Evolutionary conservation across 2,888 invertebrate genomes (phyloP).

Genomic region (Cyclophora albipunctata): DNA sequence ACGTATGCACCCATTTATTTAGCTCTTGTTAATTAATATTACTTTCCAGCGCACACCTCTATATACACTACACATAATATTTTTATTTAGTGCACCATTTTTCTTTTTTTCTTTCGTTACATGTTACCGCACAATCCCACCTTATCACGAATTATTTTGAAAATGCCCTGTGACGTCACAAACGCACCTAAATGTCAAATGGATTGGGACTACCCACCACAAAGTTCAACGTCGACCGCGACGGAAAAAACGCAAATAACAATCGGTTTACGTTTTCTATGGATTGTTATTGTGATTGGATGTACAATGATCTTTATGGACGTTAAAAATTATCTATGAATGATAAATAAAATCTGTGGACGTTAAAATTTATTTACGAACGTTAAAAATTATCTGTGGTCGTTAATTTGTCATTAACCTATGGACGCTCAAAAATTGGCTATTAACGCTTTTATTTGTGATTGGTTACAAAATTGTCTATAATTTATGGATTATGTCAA

Average conservation of each 20-base stretch:
- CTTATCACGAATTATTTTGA: conserved; percentile 46
- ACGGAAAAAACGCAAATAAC: conserved; percentile 74
- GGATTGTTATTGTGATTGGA: conserved; percentile 60
- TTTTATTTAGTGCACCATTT: conserved; percentile 74
- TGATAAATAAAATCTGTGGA: conserved; percentile 9
- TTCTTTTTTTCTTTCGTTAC: conserved; percentile 72
- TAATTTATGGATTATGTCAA: no score
- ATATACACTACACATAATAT: conserved; percentile 31
- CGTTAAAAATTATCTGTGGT: conserved; percentile 7
- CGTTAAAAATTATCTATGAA: not conserved
- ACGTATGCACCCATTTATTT: no score
- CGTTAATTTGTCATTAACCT: no score
- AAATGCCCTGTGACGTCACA: conserved; percentile 40
- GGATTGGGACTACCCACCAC: conserved; percentile 64
- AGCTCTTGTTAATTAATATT: no score
- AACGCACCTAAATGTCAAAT: conserved; percentile 45
- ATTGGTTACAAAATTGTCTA: no score
- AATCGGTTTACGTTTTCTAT: not conserved
- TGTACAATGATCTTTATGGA: conserved; percentile 18
- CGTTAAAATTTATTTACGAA: conserved; percentile 18
- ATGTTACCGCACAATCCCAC: conserved; percentile 72
- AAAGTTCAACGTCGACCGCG: conserved; percentile 74
- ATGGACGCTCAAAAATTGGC: no score
- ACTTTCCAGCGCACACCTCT: conserved; percentile 1
- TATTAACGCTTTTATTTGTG: no score